These are phyloP conservation scores for Drosophila fuyamai DNA, from an alignment of 1,140 invertebrate species.

Conservation along the genomic window DNA sequence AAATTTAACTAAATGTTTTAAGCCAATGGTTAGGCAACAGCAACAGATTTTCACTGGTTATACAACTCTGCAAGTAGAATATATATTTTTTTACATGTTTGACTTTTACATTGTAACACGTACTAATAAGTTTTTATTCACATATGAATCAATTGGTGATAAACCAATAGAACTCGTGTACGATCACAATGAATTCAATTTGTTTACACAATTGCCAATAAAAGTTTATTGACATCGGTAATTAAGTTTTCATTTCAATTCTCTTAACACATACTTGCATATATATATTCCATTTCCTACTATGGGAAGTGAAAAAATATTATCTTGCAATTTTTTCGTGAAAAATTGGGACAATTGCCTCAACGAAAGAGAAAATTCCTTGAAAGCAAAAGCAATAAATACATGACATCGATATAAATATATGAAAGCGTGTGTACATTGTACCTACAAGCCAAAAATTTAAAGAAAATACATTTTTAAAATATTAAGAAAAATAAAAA, in stretches of 20 bases:
- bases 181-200: slow-evolving; percentile 25
- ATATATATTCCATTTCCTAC: not conserved
- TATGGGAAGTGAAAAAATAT: slow-evolving; percentile 3
- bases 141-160: not conserved
- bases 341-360: slow-evolving; percentile 54
- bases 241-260: slow-evolving; percentile 36
- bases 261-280: not conserved
- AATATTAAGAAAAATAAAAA: slow-evolving; percentile 54
- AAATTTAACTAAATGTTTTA: too few relatives aligned
- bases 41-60: too few relatives aligned
- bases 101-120: not conserved
- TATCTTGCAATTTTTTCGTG: slow-evolving; percentile 4
- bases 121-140: not conserved
- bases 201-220: slow-evolving; percentile 50
- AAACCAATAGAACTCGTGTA: slow-evolving; percentile 13
- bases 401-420: slow-evolving; percentile 36
- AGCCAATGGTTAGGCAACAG: too few relatives aligned
- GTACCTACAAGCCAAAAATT: slow-evolving; percentile 19
- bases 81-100: too few relatives aligned
- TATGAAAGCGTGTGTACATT: slow-evolving; percentile 17
- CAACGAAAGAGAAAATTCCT: slow-evolving; percentile 44
- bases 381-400: slow-evolving; percentile 51
- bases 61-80: too few relatives aligned
- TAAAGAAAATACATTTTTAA: slow-evolving; percentile 51
- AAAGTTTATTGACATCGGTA: slow-evolving; percentile 66